These are phyloP conservation scores for Pristis pectinata DNA, from an alignment of 2,797 vertebrate genomes.

Conservation along the genomic window DNA sequence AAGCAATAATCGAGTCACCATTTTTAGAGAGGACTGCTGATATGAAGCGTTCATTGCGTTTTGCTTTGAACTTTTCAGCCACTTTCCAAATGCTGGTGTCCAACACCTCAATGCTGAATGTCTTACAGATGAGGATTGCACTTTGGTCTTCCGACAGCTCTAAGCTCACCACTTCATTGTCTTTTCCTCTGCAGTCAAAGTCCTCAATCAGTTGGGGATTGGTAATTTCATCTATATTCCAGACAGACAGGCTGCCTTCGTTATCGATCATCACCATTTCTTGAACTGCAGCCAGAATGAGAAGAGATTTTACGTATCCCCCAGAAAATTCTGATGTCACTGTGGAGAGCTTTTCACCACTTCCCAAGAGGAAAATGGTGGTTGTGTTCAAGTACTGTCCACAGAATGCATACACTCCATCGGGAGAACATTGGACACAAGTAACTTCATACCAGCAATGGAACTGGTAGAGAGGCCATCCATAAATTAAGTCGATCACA, in stretches of 20 bases:
- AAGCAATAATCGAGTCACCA: conserved; percentile 92
- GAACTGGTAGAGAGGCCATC: conserved; percentile 97
- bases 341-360: conserved; percentile 88
- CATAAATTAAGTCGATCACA: conserved; percentile 89
- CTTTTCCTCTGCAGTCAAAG: conserved; percentile 89
- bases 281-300: conserved; percentile 81
- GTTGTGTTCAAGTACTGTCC: conserved; percentile 94
- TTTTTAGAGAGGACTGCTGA: conserved; percentile 93
- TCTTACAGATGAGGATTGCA: conserved; percentile 94
- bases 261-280: conserved; percentile 98
- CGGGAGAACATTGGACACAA: conserved; percentile 91
- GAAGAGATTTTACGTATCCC: conserved; percentile 93
- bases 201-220: conserved; percentile 90
- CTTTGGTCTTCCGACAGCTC: conserved; percentile 96
- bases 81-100: conserved; percentile 93
- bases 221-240: conserved; percentile 89
- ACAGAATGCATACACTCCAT: conserved; percentile 90
- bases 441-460: conserved; percentile 99
- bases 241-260: conserved; percentile 91
- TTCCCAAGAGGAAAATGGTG: conserved; percentile 89
- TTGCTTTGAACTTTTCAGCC: conserved; percentile 95
- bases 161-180: conserved; percentile 86
- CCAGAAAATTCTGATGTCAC: conserved; percentile 94
- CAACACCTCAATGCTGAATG: conserved; percentile 87
- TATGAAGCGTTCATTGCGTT: conserved; percentile 85